Conservation (phyloP, 2,888 invertebrate species). For the Halictus ligatus region DNA sequence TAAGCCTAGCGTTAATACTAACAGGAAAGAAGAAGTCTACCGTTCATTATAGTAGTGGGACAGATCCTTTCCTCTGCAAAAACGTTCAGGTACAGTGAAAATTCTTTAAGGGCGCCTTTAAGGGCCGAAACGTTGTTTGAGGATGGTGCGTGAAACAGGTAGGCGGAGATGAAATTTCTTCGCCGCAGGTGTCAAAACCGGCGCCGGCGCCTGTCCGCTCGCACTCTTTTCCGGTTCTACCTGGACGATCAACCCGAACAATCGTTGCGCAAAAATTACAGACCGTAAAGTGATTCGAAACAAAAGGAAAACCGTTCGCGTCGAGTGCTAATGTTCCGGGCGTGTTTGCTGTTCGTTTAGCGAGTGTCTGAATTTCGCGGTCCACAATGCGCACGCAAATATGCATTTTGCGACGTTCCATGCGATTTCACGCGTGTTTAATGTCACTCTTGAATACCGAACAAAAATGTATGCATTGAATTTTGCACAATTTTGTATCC, state of each 20-base stretch:
- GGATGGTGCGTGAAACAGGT: conserved; percentile 50
- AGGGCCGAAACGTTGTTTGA: conserved; percentile 38
- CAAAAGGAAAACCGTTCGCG: conserved; percentile 42
- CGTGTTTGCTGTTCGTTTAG: conserved; percentile 47
- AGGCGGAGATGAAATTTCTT: conserved; percentile 47
- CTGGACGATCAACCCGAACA: conserved; percentile 50
- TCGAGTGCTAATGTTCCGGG: conserved; percentile 41
- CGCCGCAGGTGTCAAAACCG: conserved; percentile 73
- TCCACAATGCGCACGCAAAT: conserved; percentile 29
- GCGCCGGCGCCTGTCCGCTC: conserved; percentile 70
- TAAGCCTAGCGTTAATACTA: neutral
- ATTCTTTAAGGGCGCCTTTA: conserved; percentile 35
- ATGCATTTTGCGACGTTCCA: neutral
- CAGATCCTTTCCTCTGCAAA: neutral
- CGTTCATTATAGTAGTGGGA: neutral
- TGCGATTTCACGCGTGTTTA: conserved; percentile 2
- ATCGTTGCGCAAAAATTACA: conserved; percentile 76
- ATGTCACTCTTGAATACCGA: neutral
- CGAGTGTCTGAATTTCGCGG: conserved; percentile 18
- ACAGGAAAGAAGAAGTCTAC: neutral
- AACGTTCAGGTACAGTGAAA: conserved; percentile 24
- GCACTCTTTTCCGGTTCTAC: conserved; percentile 65
- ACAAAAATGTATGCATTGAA: neutral
- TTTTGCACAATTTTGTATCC: neutral
- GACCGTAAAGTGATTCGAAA: conserved; percentile 62